Percentiles rank a stretch among this genome's conserved stretches.
Conservation (phyloP, 2,797 vertebrate genomes). For the Siniperca scherzeri region DNA sequence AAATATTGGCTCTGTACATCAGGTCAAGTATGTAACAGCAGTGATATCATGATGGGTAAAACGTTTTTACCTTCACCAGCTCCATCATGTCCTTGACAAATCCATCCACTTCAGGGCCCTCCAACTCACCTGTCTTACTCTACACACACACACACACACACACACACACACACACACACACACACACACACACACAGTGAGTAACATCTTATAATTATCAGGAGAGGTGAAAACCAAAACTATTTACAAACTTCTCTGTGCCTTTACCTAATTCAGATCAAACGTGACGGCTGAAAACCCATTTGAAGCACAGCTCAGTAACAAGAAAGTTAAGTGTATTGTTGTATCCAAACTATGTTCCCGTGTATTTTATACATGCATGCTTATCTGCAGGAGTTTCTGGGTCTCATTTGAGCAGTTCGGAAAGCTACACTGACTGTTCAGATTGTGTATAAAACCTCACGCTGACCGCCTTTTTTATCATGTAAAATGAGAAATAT, state of each 20-base stretch:
- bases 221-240: not conserved
- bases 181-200: slow-evolving; percentile 33
- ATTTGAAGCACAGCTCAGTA: not conserved
- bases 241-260: not conserved
- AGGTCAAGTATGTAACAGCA: not conserved
- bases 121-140: slow-evolving; percentile 93
- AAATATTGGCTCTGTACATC: not conserved
- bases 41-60: not conserved
- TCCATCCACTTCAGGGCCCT: slow-evolving; percentile 96
- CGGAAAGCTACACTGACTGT: too few species aligned
- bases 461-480: too few species aligned
- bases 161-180: slow-evolving; percentile 31
- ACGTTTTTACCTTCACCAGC: slow-evolving; percentile 89
- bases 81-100: slow-evolving; percentile 99
- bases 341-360: too few species aligned
- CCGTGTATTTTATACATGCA: too few species aligned
- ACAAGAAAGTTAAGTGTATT: not conserved
- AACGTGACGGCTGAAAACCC: not conserved
- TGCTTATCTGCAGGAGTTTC: too few species aligned
- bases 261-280: too few species aligned
- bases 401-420: too few species aligned
- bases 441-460: not conserved
- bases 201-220: not conserved
- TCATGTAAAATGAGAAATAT: too few species aligned
- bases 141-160: slow-evolving; percentile 66